A percentile compares a stretch with the other conserved stretches of the same genome.
Conservation (phyloP, 2,113 vertebrate genomes). For the Terrapene triunguis region DNA sequence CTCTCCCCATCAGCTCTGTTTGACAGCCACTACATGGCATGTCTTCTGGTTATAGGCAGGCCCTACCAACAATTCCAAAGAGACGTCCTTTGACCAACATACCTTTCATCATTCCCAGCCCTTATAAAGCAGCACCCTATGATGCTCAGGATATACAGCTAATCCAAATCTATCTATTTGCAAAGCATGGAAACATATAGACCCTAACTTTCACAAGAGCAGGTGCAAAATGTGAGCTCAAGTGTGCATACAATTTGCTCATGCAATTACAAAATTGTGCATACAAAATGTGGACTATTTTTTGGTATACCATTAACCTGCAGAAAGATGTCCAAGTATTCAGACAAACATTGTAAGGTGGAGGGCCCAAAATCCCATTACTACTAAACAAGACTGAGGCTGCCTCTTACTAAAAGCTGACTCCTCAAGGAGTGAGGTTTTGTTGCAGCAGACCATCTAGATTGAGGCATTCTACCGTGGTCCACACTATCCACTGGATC, state of each 20-base stretch:
- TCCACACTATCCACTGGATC: not conserved
- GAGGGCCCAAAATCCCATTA: not conserved
- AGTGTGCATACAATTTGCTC: not conserved
- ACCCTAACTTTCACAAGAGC: not conserved
- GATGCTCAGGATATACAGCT: not conserved
- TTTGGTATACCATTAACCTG: not conserved
- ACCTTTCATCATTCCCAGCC: not conserved
- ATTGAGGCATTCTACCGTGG: not conserved
- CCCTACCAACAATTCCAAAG: not conserved
- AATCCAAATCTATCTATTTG: not conserved
- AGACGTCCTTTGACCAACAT: not conserved
- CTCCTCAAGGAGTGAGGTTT: not conserved
- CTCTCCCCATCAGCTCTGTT: not conserved
- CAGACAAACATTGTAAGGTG: not conserved
- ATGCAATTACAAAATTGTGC: not conserved
- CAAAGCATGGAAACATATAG: not conserved
- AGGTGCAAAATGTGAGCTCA: not conserved
- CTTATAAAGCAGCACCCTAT: not conserved
- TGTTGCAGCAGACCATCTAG: not conserved
- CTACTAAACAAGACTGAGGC: not conserved
- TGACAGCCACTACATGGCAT: not conserved
- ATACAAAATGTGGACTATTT: not conserved
- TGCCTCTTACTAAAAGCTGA: not conserved
- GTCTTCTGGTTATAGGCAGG: not conserved
- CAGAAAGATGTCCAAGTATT: not conserved